Evolutionary conservation across 2,797 vertebrate genomes (phyloP), one percentile per base, ranked within the genome.

Genomic region (Atherinosoma microstoma): DNA sequence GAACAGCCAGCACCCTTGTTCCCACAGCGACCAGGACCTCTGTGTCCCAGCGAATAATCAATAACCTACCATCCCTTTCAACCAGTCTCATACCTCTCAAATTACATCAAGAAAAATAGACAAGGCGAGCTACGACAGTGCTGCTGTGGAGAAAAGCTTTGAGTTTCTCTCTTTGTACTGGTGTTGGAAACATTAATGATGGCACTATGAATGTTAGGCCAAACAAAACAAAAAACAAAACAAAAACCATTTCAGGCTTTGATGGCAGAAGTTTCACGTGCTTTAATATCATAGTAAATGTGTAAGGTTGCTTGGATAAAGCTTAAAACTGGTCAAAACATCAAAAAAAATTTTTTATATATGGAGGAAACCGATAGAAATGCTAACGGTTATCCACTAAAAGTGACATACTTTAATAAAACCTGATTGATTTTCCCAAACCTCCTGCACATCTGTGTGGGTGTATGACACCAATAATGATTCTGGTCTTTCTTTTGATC

Each of bases 41-140:
- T 80, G 64, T 75, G 82, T 80, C 87, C 82, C 87, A 90, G 86
- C 85, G 87, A 87, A 88, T 91, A 86, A 91, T 94, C 91, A 84
- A 93, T 93, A 92, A 81, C 70, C 79, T 79, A 76, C 61, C 53
- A 22, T 73, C 65, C 63, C 75, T 83, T 81, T 80, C 83, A 51
- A 73, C 70, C 58, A 60, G 80, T 79, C 78, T 70, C 12, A 16
- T 54, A 61, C 80, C 65, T 84, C 42, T 70, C 74, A 89, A 79
- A 87, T 89, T 64, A 89, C 76, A 90, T 89, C 79, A 78, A 73
- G 75, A 64, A 62, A 63, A 78, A 80, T 45, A 45, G 30, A 69
- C 60, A 6, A 22, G 35, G 27, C 10, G 18, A 64, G 30, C 64
- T 72, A 34, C 10, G 45, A 51, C 49, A 13, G 24, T 18, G 60